These are phyloP conservation scores for Cladorhizidae sp. DNA, from an alignment of 37 sponge, comb jelly and placozoan genomes.

Conservation along the genomic window DNA sequence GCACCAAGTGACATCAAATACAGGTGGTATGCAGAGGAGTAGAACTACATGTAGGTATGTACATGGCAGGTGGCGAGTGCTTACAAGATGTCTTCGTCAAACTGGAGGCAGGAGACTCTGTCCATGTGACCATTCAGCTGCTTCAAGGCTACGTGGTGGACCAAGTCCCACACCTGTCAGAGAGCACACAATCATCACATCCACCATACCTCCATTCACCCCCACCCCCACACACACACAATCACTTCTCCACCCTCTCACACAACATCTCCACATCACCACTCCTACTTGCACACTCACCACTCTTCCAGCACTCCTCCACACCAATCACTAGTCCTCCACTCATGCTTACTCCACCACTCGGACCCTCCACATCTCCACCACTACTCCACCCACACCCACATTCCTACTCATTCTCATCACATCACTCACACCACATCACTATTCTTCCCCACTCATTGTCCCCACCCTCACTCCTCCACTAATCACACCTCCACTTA, in stretches of 20 bases:
- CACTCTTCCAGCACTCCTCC: background rate
- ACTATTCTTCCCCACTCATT: background rate
- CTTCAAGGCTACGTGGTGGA: slow-evolving; percentile 38
- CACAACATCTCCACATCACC: no score
- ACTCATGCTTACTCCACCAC: background rate
- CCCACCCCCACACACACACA: background rate
- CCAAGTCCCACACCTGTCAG: slow-evolving; percentile 75
- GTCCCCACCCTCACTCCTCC: no score
- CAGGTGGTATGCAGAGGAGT: no score
- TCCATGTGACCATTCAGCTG: slow-evolving; percentile 64
- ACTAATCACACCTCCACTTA: slow-evolving; percentile 9
- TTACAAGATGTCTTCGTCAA: slow-evolving; percentile 58
- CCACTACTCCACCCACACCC: background rate
- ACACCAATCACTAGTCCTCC: background rate
- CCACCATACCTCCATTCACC: background rate
- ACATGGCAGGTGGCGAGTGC: background rate
- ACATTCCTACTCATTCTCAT: background rate
- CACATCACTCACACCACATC: background rate
- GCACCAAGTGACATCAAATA: no score
- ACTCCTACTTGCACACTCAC: no score
- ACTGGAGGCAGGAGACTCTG: slow-evolving; percentile 76
- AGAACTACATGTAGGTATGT: no score
- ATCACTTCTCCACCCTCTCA: background rate
- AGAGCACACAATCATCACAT: background rate
- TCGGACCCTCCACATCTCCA: no score